Percentiles rank a stretch among this genome's conserved stretches.
phyloP scores from a whole-genome alignment of 2,888 invertebrate genomes.

The Caenorhabditis angaria region DNA sequence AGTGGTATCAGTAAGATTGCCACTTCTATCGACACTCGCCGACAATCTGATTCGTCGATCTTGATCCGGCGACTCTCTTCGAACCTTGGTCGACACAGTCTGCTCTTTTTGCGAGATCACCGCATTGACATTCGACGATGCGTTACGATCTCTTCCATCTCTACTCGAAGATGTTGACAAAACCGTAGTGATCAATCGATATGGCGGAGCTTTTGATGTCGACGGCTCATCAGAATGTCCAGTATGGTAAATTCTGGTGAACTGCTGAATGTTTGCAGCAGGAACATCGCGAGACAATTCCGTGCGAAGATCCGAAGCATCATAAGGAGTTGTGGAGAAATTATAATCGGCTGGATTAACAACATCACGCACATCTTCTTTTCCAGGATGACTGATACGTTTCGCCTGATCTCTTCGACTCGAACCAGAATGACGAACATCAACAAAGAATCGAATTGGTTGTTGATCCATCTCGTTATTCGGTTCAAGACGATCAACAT shows the following conservation, averaged over 20 bases:
- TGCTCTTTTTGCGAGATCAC: constrained; percentile 34
- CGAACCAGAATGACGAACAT: constrained; percentile 50
- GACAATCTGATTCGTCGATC: constrained; percentile 32
- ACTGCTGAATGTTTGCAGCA: constrained; percentile 37
- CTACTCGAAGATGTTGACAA: constrained; percentile 22
- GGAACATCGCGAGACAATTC: constrained; percentile 30
- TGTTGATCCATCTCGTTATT: constrained; percentile 46
- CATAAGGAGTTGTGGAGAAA: constrained; percentile 9
- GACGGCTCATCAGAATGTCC: constrained; percentile 30
- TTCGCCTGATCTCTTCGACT: constrained; percentile 27
- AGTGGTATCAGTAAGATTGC: constrained; percentile 36
- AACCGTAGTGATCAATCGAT: constrained; percentile 32
- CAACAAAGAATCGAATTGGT: constrained; percentile 59
- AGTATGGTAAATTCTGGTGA: constrained; percentile 24
- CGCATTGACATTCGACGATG: constrained; percentile 42
- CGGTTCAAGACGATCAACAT: constrained; percentile 37
- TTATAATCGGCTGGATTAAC: constrained; percentile 37
- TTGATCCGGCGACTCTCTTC: constrained; percentile 39
- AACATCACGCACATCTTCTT: constrained; percentile 43
- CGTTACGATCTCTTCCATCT: constrained; percentile 14
- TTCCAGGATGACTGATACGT: constrained; percentile 43
- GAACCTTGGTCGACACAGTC: constrained; percentile 33
- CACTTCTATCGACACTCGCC: constrained; percentile 43
- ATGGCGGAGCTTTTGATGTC: constrained; percentile 14
- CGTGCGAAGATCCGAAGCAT: constrained; percentile 18